Evolutionary conservation across 2,797 vertebrate species (phyloP).

Genomic region (Discoglossus pictus): DNA sequence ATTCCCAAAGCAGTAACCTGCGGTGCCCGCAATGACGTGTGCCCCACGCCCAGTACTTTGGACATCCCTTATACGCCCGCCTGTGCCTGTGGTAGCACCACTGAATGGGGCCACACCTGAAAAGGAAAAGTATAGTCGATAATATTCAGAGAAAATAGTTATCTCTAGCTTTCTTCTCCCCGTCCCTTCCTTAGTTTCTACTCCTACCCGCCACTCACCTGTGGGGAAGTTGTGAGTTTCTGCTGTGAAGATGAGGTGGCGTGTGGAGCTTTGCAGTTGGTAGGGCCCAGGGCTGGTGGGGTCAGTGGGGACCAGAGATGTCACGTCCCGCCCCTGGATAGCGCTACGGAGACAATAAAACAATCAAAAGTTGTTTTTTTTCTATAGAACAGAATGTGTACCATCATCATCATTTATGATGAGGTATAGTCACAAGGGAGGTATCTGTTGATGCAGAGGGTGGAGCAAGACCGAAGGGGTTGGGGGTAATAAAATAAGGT

Average conservation of each 20-base stretch:
- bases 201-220: slow-evolving; percentile 67
- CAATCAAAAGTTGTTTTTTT: too few species aligned
- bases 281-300: slow-evolving; percentile 74
- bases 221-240: slow-evolving; percentile 97
- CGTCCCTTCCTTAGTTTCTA: too few species aligned
- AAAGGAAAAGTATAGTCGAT: slow-evolving; percentile 1
- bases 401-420: too few species aligned
- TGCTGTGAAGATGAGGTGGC: slow-evolving; percentile 90
- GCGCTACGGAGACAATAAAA: slow-evolving; percentile 67
- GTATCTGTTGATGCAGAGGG: too few species aligned
- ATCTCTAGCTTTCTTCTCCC: too few species aligned
- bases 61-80: slow-evolving; percentile 88
- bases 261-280: slow-evolving; percentile 63
- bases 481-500: too few species aligned
- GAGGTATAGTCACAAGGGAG: too few species aligned
- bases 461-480: too few species aligned
- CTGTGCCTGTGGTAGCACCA: slow-evolving; percentile 87
- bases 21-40: slow-evolving; percentile 88
- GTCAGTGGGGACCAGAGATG: slow-evolving; percentile 75
- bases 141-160: too few species aligned
- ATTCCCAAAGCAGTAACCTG: slow-evolving; percentile 92
- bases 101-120: slow-evolving; percentile 90
- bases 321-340: slow-evolving; percentile 77
- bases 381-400: too few species aligned
- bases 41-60: slow-evolving; percentile 88